Conservation (phyloP, 2,888 invertebrate species). For the Stramonita haemastoma region DNA sequence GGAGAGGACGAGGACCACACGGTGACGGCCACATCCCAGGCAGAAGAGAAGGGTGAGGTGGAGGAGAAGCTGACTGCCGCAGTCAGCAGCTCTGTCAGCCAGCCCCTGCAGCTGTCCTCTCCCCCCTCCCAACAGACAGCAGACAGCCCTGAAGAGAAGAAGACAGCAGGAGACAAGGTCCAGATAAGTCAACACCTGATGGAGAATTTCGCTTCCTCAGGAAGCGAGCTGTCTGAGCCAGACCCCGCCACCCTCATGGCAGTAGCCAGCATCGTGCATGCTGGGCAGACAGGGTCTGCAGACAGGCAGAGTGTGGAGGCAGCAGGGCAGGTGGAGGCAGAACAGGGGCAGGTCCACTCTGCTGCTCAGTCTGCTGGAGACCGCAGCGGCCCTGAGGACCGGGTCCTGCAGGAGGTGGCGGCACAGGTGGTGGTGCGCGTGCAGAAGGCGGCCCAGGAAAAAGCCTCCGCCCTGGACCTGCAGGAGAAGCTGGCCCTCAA, state of each 20-base stretch:
- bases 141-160: not conserved
- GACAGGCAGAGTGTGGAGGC: not conserved
- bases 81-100: not conserved
- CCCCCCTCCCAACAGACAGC: not conserved
- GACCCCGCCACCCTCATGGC: constrained; percentile 34
- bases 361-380: not conserved
- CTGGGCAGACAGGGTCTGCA: constrained; percentile 24
- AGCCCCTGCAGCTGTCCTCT: not conserved
- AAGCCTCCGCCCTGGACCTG: not conserved
- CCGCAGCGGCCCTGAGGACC: not conserved
- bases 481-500: not conserved
- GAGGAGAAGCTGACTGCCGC: not conserved
- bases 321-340: not conserved
- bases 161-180: not conserved
- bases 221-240: not conserved
- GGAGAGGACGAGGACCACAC: not conserved
- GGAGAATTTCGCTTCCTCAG: not conserved
- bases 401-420: constrained; percentile 11
- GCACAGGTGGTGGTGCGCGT: not conserved
- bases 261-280: constrained; percentile 41
- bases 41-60: not conserved
- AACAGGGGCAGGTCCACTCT: not conserved
- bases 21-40: not conserved
- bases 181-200: not conserved
- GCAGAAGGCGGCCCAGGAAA: constrained; percentile 17